Evolutionary conservation across 2,888 invertebrate species (phyloP).

Genomic region (Cheilosia scutellata): DNA sequence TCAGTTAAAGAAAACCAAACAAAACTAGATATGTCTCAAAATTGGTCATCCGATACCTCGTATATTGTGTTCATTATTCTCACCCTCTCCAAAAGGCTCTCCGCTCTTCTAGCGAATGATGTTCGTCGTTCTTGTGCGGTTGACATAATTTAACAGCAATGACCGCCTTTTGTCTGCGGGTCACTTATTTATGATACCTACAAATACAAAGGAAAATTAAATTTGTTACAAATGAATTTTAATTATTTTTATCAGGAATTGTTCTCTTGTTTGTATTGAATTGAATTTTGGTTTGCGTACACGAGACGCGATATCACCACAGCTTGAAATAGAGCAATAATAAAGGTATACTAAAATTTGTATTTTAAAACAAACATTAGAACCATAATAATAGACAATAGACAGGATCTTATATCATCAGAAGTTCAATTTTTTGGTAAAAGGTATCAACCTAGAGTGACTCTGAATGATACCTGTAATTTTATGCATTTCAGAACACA

Average conservation of each 20-base stretch:
- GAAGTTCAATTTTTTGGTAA: too few relatives aligned
- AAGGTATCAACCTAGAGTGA: too few relatives aligned
- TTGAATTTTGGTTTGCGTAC: too few relatives aligned
- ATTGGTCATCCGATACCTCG: constrained; percentile 84
- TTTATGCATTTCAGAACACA: too few relatives aligned
- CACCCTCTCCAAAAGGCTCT: constrained; percentile 84
- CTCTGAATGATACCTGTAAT: too few relatives aligned
- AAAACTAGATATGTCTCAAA: constrained; percentile 78
- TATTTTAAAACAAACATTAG: too few relatives aligned
- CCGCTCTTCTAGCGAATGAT: constrained; percentile 83
- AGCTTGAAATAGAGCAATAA: too few relatives aligned
- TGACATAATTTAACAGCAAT: constrained; percentile 78
- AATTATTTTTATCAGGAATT: neutral
- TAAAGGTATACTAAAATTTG: too few relatives aligned
- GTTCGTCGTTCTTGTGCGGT: constrained; percentile 82
- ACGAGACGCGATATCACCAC: too few relatives aligned
- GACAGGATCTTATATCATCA: too few relatives aligned
- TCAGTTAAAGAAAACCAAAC: constrained; percentile 24
- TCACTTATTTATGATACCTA: neutral
- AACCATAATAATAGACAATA: too few relatives aligned
- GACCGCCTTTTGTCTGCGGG: neutral
- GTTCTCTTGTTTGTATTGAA: too few relatives aligned
- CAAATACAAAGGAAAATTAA: neutral
- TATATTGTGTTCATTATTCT: constrained; percentile 84
- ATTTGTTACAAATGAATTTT: neutral